Evolutionary conservation across 2,797 vertebrate species (phyloP), one percentile per base, ranked within the genome.

Genomic region (Ctenosaura bakeri): DNA sequence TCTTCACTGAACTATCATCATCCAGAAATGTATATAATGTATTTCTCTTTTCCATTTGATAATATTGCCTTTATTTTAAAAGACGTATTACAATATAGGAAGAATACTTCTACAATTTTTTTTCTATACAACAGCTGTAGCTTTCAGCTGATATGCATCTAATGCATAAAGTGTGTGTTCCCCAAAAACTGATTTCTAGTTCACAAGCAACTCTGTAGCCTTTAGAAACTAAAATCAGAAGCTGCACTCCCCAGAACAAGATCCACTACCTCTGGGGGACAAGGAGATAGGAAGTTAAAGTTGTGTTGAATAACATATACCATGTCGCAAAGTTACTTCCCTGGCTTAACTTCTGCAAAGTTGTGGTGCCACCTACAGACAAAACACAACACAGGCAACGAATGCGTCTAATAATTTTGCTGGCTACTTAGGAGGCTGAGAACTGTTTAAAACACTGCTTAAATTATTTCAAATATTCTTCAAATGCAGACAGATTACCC

Each of bases 281-380:
- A 29, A 32, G 4, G 26, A 29, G 8, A 78, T 13, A 35, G 16
- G 9, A 24, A 52, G 38, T 35, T 20, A 42, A 82, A 32, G 32
- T 69, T 29, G n/a, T 66, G 2, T 18, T 29, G 46, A 73, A 12
- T 9, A 56, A 22, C 4, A 73, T 32, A 46, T 71, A n/a, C 14
- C 64, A 88, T 66, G 38, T 4, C n/a, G n/a, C 9, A 42, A 50
- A 12, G 6, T 82, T 59, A 24, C 69, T 83, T 88, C 6, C 32
- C 18, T 5, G 59, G 35, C 22, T 10, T 89, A 81, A 38, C 78
- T 83, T 92, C 91, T 90, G 52, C 90, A 95, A 96, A 95, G 90
- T 91, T 90, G 94, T 46, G 94, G 93, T 92, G 94, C 97, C 97
- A 97, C 74, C 97, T 97, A 91, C 88, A 93, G 97, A 91, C n/a